Percentiles rank a stretch among this genome's conserved stretches.
Conservation (phyloP, 2,113 vertebrate species). For the Oncorhynchus mykiss region DNA sequence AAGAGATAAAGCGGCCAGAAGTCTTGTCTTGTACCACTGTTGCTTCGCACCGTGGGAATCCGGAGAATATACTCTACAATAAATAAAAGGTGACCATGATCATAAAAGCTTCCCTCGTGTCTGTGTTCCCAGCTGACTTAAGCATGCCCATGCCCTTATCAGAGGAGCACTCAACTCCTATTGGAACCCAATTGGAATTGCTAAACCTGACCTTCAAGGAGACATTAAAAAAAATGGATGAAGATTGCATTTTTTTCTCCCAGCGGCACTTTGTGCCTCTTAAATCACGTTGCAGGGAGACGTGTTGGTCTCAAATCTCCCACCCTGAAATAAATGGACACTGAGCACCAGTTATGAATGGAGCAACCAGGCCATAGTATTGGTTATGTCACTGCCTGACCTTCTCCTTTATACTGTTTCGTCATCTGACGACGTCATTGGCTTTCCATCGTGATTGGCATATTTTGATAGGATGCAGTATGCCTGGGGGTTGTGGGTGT, state of each 20-base stretch:
- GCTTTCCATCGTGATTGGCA: no score
- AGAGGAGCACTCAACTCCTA: conserved; percentile 13
- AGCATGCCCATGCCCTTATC: conserved; percentile 38
- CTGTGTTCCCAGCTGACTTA: conserved; percentile 17
- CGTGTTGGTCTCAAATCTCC: not conserved
- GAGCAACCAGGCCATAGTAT: no score
- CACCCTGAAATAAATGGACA: not conserved
- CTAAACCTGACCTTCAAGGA: conserved; percentile 56
- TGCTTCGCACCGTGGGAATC: not conserved
- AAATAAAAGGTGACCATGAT: conserved; percentile 27
- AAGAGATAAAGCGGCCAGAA: not conserved
- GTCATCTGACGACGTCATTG: no score
- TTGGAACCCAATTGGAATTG: conserved; percentile 43
- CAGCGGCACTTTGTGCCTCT: conserved; percentile 1
- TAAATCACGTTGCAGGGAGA: conserved; percentile 2
- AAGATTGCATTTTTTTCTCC: conserved; percentile 30
- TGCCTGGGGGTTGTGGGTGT: no score
- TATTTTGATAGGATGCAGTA: no score
- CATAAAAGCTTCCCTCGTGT: conserved; percentile 19
- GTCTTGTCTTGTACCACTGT: not conserved
- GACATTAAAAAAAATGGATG: conserved; percentile 52
- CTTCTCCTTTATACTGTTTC: no score
- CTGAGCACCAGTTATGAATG: not conserved
- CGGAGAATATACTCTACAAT: not conserved
- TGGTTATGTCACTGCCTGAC: no score